Base-by-base conservation (phyloP, 2,797 vertebrate genomes). In the Anguilla megastoma region DNA sequence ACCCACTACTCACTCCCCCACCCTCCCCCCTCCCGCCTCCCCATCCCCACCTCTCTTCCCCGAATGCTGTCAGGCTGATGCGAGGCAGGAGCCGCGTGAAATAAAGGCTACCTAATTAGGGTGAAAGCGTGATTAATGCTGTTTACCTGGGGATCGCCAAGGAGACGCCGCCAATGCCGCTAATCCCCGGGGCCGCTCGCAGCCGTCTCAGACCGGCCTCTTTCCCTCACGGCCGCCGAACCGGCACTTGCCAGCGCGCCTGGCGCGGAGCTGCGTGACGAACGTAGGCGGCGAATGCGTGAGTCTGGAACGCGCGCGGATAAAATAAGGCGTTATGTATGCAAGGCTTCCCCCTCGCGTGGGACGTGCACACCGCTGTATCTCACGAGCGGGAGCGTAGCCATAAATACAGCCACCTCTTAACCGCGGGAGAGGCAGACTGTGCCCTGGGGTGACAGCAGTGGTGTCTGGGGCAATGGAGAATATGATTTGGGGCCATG, bases 171-270 rank as follows among this genome's bases (percentile, higher is more conserved):
- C 90, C 91, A 92, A 93, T 94, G 92, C 92, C 87, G 91, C 93
- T 92, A 93, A 94, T 93, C 92, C 92, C 91, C 80, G 86, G 79
- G 87, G 89, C 92, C 89, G 85, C 91, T 90, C 87, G 92, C 90
- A 91, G 89, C 91, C 91, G 92, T 87, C 91, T 92, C 92, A 92
- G 90, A 91, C 90, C 89, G 93, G 89, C 92, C 89, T 91, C 92
- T 91, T 90, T 90, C 90, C 87, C 92, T 91, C 92, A 92, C 92
- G 88, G 90, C 91, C 93, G 91, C 89, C 84, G 92, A 92, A 93
- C 91, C 93, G 90, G 56, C 60, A 69, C 85, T 9, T 9, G 60
- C 60, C 85, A 85, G 9, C n/a, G 6, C 3, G 30, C 45, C 33
- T 45, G 36, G 33, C 76, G 14, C 76, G 12, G 45, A 48, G 76